Evolutionary conservation across 2,113 vertebrate genomes (phyloP).

Genomic region (Hypocryptadius cinnamomeus): DNA sequence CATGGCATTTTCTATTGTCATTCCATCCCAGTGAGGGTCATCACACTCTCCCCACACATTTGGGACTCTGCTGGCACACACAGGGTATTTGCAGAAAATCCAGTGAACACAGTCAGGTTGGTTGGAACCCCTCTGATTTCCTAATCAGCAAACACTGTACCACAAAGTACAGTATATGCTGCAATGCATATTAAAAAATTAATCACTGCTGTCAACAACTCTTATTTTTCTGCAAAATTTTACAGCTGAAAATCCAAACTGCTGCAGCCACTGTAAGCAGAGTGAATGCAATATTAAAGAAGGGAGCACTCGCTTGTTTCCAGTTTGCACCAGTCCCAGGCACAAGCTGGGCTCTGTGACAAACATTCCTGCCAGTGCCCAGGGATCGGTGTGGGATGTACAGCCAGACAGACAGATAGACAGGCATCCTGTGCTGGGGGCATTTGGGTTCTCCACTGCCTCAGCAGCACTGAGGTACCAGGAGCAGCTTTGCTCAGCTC

Average conservation of each 20-base stretch:
- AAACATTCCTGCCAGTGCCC: background rate
- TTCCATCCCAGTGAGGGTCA: background rate
- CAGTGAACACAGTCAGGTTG: background rate
- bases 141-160: background rate
- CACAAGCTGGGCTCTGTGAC: background rate
- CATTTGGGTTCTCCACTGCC: background rate
- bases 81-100: background rate
- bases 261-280: background rate
- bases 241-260: background rate
- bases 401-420: background rate
- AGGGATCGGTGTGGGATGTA: fast-evolving
- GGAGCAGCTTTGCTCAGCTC: background rate
- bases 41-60: background rate
- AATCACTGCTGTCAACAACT: background rate
- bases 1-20: background rate
- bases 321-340: background rate
- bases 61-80: background rate
- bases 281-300: background rate
- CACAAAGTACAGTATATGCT: too few species aligned
- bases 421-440: background rate
- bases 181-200: background rate
- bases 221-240: background rate
- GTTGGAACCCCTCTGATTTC: background rate
- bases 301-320: background rate
- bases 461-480: background rate